Conservation (phyloP, 2,888 invertebrate genomes). For the Erpobdella octoculata region DNA sequence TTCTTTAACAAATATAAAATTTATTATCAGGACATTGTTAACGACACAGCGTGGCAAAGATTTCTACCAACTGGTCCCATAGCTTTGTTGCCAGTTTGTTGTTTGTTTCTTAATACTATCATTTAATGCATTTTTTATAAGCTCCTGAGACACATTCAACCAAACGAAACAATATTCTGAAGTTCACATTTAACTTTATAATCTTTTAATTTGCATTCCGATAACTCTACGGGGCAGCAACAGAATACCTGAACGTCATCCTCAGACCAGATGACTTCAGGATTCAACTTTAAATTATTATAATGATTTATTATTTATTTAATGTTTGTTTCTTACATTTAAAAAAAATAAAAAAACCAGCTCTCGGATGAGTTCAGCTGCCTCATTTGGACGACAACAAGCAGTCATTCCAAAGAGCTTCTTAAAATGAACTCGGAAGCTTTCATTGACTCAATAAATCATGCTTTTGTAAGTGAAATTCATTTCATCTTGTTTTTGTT, state of each 20-base stretch:
- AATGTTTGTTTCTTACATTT: neutral
- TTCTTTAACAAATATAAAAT: neutral
- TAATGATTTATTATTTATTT: too few relatives aligned
- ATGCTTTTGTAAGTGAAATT: constrained; percentile 65
- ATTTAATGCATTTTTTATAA: too few relatives aligned
- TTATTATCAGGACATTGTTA: constrained; percentile 61
- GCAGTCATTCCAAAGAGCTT: constrained; percentile 67
- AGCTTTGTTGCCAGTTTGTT: constrained; percentile 69
- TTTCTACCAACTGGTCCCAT: constrained; percentile 86
- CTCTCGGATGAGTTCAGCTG: constrained; percentile 61
- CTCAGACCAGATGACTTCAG: too few relatives aligned
- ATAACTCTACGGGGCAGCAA: too few relatives aligned
- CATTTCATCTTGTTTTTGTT: neutral
- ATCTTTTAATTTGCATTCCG: too few relatives aligned
- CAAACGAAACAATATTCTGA: too few relatives aligned
- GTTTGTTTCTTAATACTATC: neutral
- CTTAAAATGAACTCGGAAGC: constrained; percentile 64
- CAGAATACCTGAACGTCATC: too few relatives aligned
- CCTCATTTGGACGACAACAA: constrained; percentile 84
- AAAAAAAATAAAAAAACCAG: constrained; percentile 9
- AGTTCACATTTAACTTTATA: too few relatives aligned
- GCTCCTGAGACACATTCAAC: too few relatives aligned
- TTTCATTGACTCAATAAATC: constrained; percentile 80
- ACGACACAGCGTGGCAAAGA: constrained; percentile 88
- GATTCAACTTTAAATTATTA: too few relatives aligned